Conservation (phyloP, 2,797 vertebrate species). For the Sebastolobus altivelis region DNA sequence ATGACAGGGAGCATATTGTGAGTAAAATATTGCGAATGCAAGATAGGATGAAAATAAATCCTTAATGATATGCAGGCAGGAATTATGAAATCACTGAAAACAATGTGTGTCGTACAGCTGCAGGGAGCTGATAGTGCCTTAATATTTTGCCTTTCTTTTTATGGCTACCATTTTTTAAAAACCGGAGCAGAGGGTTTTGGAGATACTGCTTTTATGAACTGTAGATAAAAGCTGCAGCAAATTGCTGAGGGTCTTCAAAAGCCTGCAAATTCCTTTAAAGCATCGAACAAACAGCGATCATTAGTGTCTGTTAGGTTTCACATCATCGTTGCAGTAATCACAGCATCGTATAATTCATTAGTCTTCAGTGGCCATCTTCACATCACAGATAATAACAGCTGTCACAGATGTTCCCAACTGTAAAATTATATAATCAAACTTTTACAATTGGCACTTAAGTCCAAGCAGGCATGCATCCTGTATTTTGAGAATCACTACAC, state of each 20-base stretch:
- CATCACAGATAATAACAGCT: neutral
- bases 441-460: neutral
- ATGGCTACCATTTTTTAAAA: neutral
- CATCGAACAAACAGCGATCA: neutral
- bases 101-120: conserved; percentile 14
- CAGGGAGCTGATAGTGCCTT: conserved; percentile 7
- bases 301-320: neutral
- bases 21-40: conserved; percentile 2
- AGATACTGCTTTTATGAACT: conserved; percentile 23
- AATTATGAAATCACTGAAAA: conserved; percentile 15
- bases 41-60: conserved; percentile 16
- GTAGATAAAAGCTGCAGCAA: conserved; percentile 1
- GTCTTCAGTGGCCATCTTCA: neutral
- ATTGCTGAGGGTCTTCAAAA: neutral
- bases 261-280: neutral
- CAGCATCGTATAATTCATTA: neutral
- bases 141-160: conserved; percentile 14
- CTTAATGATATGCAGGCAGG: conserved; percentile 5
- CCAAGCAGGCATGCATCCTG: neutral
- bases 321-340: neutral
- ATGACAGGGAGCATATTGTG: neutral
- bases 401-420: neutral
- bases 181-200: neutral
- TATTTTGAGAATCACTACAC: neutral
- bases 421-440: conserved; percentile 3